Evolutionary conservation across 2,888 invertebrate genomes (phyloP).

Genomic region (Prenolepis imparis): DNA sequence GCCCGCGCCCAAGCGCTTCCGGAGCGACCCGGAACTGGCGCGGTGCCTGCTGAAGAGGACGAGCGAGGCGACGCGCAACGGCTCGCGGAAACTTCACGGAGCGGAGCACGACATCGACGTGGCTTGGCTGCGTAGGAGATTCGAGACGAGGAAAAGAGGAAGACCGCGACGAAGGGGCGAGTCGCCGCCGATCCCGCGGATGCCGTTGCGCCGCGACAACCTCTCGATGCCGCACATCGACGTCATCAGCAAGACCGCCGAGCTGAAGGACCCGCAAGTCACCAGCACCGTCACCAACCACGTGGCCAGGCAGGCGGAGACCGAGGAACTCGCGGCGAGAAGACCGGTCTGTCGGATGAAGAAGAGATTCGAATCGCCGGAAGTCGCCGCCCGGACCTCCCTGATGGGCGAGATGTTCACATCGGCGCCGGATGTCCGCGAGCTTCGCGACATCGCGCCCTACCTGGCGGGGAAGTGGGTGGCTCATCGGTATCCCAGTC

Average conservation of each 20-base stretch:
- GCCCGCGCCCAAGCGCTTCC: constrained; percentile 88
- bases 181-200: constrained; percentile 89
- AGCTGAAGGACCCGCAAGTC: constrained; percentile 85
- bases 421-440: constrained; percentile 93
- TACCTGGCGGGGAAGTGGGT: constrained; percentile 93
- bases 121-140: constrained; percentile 88
- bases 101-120: constrained; percentile 87
- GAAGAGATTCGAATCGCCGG: constrained; percentile 89
- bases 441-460: constrained; percentile 92
- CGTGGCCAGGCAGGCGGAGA: constrained; percentile 82
- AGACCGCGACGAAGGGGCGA: constrained; percentile 85
- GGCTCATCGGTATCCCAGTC: constrained; percentile 92
- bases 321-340: constrained; percentile 79
- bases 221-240: constrained; percentile 96
- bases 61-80: constrained; percentile 84
- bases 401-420: constrained; percentile 93
- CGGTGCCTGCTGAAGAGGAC: constrained; percentile 87
- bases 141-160: constrained; percentile 87
- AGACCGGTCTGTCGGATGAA: constrained; percentile 91
- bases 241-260: constrained; percentile 95
- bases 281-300: constrained; percentile 66
- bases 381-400: constrained; percentile 86
- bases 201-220: constrained; percentile 90
- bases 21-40: constrained; percentile 93
- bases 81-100: constrained; percentile 86